These are phyloP conservation scores for Gryllus bimaculatus DNA, from an alignment of 1,140 invertebrate species.

Conservation along the genomic window DNA sequence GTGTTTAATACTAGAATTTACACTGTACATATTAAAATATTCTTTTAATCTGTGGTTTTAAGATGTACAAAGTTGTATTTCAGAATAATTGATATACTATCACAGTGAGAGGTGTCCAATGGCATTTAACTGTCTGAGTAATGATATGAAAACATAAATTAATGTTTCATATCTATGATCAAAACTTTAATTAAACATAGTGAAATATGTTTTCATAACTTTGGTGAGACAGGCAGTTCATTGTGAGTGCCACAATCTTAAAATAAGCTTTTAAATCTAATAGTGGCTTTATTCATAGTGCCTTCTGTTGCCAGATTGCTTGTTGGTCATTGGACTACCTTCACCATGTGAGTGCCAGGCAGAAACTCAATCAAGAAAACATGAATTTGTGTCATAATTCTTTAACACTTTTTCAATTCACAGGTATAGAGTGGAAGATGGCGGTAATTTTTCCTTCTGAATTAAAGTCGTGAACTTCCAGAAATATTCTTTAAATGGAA, in stretches of 20 bases:
- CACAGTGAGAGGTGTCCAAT: not conserved
- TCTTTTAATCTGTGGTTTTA: not conserved
- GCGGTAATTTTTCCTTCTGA: too few relatives aligned
- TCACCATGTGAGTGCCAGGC: not conserved
- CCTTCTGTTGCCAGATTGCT: not conserved
- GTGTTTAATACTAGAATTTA: conserved; percentile 2
- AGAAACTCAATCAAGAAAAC: not conserved
- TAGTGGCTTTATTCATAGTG: not conserved
- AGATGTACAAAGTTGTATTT: conserved; percentile 5
- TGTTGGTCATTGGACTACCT: not conserved
- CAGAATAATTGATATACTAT: not conserved
- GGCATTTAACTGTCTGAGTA: not conserved
- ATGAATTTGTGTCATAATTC: not conserved
- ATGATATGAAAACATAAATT: too few relatives aligned
- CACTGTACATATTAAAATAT: not conserved
- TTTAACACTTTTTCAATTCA: too few relatives aligned
- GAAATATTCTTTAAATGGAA: too few relatives aligned
- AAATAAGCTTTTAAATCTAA: too few relatives aligned
- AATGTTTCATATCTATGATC: too few relatives aligned
- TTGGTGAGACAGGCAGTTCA: too few relatives aligned
- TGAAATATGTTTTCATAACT: too few relatives aligned
- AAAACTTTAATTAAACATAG: too few relatives aligned
- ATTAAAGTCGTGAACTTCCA: too few relatives aligned
- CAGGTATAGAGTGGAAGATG: too few relatives aligned
- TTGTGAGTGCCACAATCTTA: too few relatives aligned